Conservation (phyloP, 2,113 vertebrate species). For the Hoplias malabaricus region DNA sequence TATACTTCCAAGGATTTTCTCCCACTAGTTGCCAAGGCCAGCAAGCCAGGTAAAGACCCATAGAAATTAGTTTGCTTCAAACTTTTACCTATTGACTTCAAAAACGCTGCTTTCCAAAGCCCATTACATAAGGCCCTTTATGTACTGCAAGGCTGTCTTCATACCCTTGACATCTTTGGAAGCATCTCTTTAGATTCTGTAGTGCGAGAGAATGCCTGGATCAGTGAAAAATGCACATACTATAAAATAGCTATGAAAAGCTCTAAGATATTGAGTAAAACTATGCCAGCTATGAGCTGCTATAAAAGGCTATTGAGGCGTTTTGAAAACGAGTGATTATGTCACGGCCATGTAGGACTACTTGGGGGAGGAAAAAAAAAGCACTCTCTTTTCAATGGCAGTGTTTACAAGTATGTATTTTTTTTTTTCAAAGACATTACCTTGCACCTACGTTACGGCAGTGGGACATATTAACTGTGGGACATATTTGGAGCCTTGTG, state of each 20-base stretch:
- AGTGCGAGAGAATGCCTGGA: not conserved
- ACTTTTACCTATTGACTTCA: conserved; percentile 12
- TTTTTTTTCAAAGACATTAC: not conserved
- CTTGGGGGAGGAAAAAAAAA: not conserved
- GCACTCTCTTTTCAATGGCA: not conserved
- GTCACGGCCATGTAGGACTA: not conserved
- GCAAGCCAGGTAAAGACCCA: conserved; percentile 78
- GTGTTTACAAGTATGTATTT: not conserved
- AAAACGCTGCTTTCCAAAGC: not conserved
- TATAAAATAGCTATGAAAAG: not conserved
- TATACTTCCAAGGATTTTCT: conserved; percentile 87
- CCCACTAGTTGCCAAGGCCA: conserved; percentile 80
- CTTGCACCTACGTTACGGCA: not conserved
- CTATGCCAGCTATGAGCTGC: conserved; percentile 15
- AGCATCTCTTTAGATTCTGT: conserved; percentile 4
- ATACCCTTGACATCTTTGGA: conserved; percentile 25
- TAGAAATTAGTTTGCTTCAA: conserved; percentile 15
- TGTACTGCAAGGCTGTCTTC: not conserved
- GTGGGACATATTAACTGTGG: too few species aligned
- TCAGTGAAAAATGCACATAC: conserved; percentile 3
- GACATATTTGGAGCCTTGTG: not conserved
- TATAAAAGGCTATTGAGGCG: not conserved
- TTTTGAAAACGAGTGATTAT: not conserved
- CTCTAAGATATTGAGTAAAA: not conserved
- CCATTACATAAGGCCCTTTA: not conserved